phyloP scores from a whole-genome alignment of 2,113 vertebrate species.

The Cettia cetti region DNA sequence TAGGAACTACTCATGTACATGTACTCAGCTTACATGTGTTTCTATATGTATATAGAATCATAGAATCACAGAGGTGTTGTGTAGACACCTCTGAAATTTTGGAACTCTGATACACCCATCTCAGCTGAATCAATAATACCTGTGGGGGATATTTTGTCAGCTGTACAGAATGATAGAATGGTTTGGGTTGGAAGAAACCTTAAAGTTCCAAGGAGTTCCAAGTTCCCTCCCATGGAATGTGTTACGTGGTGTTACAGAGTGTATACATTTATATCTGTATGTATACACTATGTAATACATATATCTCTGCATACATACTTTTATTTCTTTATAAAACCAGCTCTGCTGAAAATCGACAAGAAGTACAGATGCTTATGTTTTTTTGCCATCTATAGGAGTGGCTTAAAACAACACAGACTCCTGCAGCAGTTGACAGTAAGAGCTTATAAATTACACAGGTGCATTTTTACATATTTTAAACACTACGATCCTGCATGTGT shows the following conservation, averaged over 20 bases:
- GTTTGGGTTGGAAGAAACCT: background rate
- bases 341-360: background rate
- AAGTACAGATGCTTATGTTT: background rate
- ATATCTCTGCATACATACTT: background rate
- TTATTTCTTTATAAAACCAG: background rate
- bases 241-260: background rate
- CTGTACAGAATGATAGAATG: background rate
- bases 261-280: background rate
- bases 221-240: background rate
- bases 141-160: slow-evolving; percentile 1
- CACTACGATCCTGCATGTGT: background rate
- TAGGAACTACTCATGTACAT: background rate
- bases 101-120: background rate
- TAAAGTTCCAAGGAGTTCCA: background rate
- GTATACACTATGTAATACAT: background rate
- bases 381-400: background rate
- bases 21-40: background rate
- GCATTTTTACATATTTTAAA: background rate
- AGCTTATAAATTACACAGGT: background rate
- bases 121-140: slow-evolving; percentile 6
- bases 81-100: background rate
- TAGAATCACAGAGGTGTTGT: background rate
- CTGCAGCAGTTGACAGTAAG: background rate
- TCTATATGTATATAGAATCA: background rate
- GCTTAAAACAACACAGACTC: background rate